Evolutionary conservation across 2,888 invertebrate genomes (phyloP).

Genomic region (Bombyx huttoni): DNA sequence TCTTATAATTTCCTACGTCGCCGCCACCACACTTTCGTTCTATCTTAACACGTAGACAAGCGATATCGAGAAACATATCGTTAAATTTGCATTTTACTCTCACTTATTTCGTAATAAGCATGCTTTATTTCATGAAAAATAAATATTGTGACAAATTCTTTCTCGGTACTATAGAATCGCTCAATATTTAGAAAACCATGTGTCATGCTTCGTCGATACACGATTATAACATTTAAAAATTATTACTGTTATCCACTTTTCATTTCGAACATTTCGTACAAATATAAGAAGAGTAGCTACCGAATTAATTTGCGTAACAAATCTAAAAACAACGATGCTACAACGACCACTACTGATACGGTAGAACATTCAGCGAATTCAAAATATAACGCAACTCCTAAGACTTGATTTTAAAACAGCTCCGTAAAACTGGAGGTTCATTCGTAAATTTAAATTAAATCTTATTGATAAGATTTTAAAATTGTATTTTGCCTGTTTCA

Average conservation of each 20-base stretch:
- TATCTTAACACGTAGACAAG: neutral
- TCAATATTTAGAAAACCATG: too few relatives aligned
- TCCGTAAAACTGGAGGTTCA: neutral
- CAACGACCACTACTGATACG: neutral
- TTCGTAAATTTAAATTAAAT: conserved; percentile 16
- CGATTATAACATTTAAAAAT: neutral
- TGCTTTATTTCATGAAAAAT: too few relatives aligned
- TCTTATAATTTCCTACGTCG: too few relatives aligned
- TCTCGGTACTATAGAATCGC: too few relatives aligned
- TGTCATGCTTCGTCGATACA: neutral
- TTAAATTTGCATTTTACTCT: neutral
- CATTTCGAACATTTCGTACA: neutral
- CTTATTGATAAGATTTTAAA: conserved; percentile 24
- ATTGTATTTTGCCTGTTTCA: conserved; percentile 27
- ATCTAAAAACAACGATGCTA: neutral
- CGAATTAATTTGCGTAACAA: neutral
- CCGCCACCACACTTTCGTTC: neutral
- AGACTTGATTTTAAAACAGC: conserved; percentile 4
- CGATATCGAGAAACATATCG: neutral
- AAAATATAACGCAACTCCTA: conserved; percentile 2
- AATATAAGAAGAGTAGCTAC: neutral
- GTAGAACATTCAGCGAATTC: conserved; percentile 3
- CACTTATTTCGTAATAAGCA: neutral
- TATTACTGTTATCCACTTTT: neutral
- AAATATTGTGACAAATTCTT: too few relatives aligned